Evolutionary conservation across 1,140 invertebrate genomes (phyloP), one percentile per base, ranked within the genome.

Genomic region (Bombus huntii): DNA sequence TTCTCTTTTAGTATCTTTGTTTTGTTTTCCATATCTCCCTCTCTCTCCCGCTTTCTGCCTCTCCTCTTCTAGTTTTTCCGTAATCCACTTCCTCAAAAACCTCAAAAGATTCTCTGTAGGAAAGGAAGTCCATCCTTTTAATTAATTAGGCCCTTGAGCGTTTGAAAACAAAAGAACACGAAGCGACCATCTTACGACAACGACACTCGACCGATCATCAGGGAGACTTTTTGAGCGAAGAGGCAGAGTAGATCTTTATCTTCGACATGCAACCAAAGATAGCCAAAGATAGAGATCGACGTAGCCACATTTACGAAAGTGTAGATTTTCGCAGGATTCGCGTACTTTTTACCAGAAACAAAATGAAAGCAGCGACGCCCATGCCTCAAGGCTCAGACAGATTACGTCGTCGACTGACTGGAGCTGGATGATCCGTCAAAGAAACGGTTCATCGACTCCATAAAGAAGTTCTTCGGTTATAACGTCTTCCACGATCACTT

Each of bases 381-480:
- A 78, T 81, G 88, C 89, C 89, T 83, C 83, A 72, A 88, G 91
- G 86, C 80, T 89, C 87, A 92, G 91, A 91, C 92, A 90, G 92
- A 93, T 93, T 93, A 92, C 89, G 87, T 87, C 88, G 88, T 77
- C 91, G 90, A 88, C 84, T 76, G 90, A 91, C 92, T 91, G 75
- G 86, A 89, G 90, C 86, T 85, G 87, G 88, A 91, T 91, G 91
- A 92, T 92, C 90, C 92, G 86, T 89, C 91, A 92, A 93, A 93
- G 92, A 92, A 85, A 87, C 59, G 85, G 62, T 85, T 87, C 87
- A 70, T 74, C 73, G 73, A 72, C 74, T 91, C 81, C 88, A 81
- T 87, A 83, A 87, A 81, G 79, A 82, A 79, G 81, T 87, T 78
- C 80, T 81, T 78, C 68, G 66, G 44, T 66, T 85, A 78, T 80